phyloP scores from a whole-genome alignment of 2,888 invertebrate genomes.

The Tigriopus californicus region DNA sequence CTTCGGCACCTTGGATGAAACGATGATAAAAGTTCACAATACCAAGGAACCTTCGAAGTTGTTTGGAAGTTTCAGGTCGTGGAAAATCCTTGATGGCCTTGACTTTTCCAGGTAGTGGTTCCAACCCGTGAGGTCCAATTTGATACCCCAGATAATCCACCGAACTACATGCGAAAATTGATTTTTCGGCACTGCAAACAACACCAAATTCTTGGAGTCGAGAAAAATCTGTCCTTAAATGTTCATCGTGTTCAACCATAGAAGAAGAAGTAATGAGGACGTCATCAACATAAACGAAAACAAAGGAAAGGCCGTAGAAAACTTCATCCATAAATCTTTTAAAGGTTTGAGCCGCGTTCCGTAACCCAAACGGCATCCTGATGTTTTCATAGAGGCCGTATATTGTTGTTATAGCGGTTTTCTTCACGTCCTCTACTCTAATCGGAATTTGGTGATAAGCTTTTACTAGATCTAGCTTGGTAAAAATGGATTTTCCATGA shows the following conservation, averaged over 20 bases:
- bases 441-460: conserved; percentile 14
- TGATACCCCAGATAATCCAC: too few relatives aligned
- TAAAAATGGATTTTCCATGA: conserved; percentile 4
- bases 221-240: not conserved
- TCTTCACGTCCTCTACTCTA: not conserved
- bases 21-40: not conserved
- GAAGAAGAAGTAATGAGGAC: not conserved
- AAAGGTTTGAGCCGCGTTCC: conserved; percentile 5
- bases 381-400: conserved; percentile 8
- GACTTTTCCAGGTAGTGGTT: conserved; percentile 14
- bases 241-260: not conserved
- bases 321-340: conserved; percentile 11
- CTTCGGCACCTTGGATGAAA: conserved; percentile 4
- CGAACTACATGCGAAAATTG: too few relatives aligned
- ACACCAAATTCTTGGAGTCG: too few relatives aligned
- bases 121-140: too few relatives aligned
- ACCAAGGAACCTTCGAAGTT: conserved; percentile 7
- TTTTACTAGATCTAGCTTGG: conserved; percentile 15
- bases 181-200: too few relatives aligned
- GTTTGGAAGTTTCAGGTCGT: conserved; percentile 10
- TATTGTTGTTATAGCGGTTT: conserved; percentile 15
- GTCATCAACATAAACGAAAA: conserved; percentile 4
- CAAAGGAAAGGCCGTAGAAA: not conserved
- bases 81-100: conserved; percentile 17
- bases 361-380: conserved; percentile 13